Evolutionary conservation across 2,888 invertebrate genomes (phyloP), one percentile per base, ranked within the genome.

Genomic region (Molanna angustata): DNA sequence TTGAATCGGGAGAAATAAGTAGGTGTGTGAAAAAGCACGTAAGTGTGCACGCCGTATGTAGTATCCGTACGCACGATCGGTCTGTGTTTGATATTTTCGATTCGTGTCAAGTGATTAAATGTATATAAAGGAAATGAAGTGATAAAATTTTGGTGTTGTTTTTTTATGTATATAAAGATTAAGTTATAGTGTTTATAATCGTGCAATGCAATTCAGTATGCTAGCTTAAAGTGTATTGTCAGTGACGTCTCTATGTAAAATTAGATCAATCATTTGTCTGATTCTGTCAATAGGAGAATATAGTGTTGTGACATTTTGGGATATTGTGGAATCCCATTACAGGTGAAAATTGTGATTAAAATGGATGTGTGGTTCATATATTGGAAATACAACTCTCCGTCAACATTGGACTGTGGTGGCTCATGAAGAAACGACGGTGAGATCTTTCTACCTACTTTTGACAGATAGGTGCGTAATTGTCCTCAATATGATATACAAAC

Each of bases 361-460:
- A 54, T 54, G 54, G 54, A 54, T 54, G 41, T 35, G 54, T 47
- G 54, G 21, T 54, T 46, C 37, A 50, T 51, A 42, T 22, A 40
- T 46, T 35, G 54, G 49, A 41, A 43, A 46, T 49, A 41, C n/a
- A n/a, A n/a, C n/a, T n/a, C n/a, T n/a, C n/a, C n/a, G n/a, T n/a
- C n/a, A n/a, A n/a, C n/a, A n/a, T n/a, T n/a, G n/a, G n/a, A n/a
- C n/a, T n/a, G n/a, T n/a, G n/a, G 42, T 52, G 53, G 55, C 58
- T 56, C 52, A 58, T 58, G 58, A 58, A 58, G 56, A 56, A 56
- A 51, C 58, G 53, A 58, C 56, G 58, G 58, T 58, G 53, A 58
- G 58, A 32, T 20, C 40, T 31, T 20, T 20, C 17, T 45, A 33
- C 35, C 40, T 53, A 48, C 37, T 53, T 49, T 53, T 49, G 49